Evolutionary conservation across 2,113 vertebrate genomes (phyloP), one percentile per base, ranked within the genome.

Genomic region (Cebus imitator): DNA sequence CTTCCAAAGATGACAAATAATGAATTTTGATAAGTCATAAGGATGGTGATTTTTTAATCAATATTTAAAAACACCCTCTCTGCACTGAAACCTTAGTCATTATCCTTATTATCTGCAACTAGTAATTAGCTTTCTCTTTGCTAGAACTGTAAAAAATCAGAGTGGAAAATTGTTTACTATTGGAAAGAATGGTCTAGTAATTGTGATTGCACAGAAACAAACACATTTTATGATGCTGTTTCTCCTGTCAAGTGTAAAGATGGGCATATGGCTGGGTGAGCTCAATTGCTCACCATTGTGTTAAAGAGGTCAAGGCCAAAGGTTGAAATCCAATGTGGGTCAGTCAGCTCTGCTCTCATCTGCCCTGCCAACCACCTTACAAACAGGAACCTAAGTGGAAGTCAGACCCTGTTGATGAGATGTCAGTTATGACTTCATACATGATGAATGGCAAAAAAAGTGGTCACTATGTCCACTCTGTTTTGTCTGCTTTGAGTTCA

Each of bases 61-160:
- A 70, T 94, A 70, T 86, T 37, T 6, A 58, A 52, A 90, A 81
- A 43, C 1, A 48, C 5, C 30, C 12, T 90, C 30, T 45, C 9
- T 45, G 35, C 48, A 8, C 30, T 50, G 27, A 92, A 21, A 55
- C n/a, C 45, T 96, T 20, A 25, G 48, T 50, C 66, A 72, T 8
- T n/a, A 82, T 85, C 27, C 17, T 27, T 94, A 79, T 82, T 72
- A 75, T 85, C 92, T 79, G 10, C n/a, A 96, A 64, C n/a, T 70
- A 32, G 1, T 61, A 80, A 66, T 90, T 72, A 79, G 27, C 4
- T 94, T 93, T 66, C 66, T 84, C 9, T 87, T 90, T 88, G 37
- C 70, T 30, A 84, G n/a, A 94, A 73, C 50, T 90, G 32, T 92
- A 52, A 95, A 93, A 90, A 80, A 79, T 58, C 57, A 95, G 45